Percentiles rank a stretch among this genome's conserved stretches.
Conservation (phyloP, 2,113 vertebrate species). For the Desmodus rotundus region DNA sequence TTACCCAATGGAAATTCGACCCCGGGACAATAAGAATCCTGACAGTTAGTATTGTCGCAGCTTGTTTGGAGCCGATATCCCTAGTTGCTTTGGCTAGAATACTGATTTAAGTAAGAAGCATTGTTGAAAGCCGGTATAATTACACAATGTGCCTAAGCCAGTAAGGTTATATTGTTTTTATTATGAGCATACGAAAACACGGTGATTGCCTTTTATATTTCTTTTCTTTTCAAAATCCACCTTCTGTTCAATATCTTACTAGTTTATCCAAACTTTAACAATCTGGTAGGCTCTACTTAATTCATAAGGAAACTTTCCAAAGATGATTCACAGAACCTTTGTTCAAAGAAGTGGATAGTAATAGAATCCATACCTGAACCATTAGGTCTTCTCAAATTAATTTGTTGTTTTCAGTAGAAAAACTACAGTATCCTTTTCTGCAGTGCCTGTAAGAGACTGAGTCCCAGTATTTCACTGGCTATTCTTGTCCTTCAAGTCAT, state of each 20-base stretch:
- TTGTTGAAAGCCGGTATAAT: neutral
- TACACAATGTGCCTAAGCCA: neutral
- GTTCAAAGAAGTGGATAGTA: neutral
- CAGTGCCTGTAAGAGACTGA: neutral
- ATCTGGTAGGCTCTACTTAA: neutral
- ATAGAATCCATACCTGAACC: neutral
- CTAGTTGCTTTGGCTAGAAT: neutral
- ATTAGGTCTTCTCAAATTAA: neutral
- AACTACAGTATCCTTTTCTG: neutral
- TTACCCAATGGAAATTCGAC: neutral
- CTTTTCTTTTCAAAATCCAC: constrained; percentile 8
- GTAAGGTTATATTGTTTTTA: neutral
- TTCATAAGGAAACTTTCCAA: neutral
- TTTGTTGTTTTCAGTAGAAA: neutral
- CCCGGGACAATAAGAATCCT: neutral
- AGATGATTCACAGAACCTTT: neutral
- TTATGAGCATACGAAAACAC: neutral
- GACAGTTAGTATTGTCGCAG: neutral
- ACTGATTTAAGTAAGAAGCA: neutral
- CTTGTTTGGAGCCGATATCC: neutral
- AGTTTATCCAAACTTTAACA: neutral
- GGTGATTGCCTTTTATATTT: neutral
- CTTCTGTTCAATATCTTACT: neutral
- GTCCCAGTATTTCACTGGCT: neutral
- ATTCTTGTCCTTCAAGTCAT: neutral